Evolutionary conservation across 2,888 invertebrate species (phyloP), one percentile per base, ranked within the genome.

Genomic region (Chironomus tentans): DNA sequence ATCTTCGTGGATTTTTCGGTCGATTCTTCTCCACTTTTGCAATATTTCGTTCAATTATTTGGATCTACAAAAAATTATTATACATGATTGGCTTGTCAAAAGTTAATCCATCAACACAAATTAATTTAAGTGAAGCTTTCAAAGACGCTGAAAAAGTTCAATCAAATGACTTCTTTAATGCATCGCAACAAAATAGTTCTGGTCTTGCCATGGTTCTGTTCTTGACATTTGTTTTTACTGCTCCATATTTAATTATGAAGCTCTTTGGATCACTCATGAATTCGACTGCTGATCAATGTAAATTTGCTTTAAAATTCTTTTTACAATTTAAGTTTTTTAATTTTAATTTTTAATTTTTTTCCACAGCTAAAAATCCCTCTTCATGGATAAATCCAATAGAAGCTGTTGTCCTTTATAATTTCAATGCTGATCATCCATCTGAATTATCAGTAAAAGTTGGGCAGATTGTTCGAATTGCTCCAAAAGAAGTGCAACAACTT

Each of bases 121-220:
- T 78, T n/a, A 80, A 80, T 2, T 87, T 87, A 79, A 85, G 83
- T 74, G 84, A 86, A 79, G 86, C 86, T 0, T 82, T 84, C 78
- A 82, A 82, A 7, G 83, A 83, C 15, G 82, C 85, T 68, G 62
- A 78, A 65, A 61, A 79, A 22, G 70, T 70, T 10, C n/a, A 78
- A 78, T 50, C 82, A 82, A 79, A 82, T 82, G 68, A 80, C 81
- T 22, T 78, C 65, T 80, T 86, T 78, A 83, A 84, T 56, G 61
- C 78, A 70, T 73, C 79, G 12, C 81, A 81, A 50, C 81, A 80
- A 71, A 82, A 82, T 5, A 84, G 85, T 56, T 90, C 92, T 3
- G 87, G 88, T 71, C 97, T 97, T 97, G 95, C 97, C 0, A 91
- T 97, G 12, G 82, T 97, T 3, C 87, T 96, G 79, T 97, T 98